Conservation (phyloP, 2,113 vertebrate genomes). For the Apteryx mantelli region DNA sequence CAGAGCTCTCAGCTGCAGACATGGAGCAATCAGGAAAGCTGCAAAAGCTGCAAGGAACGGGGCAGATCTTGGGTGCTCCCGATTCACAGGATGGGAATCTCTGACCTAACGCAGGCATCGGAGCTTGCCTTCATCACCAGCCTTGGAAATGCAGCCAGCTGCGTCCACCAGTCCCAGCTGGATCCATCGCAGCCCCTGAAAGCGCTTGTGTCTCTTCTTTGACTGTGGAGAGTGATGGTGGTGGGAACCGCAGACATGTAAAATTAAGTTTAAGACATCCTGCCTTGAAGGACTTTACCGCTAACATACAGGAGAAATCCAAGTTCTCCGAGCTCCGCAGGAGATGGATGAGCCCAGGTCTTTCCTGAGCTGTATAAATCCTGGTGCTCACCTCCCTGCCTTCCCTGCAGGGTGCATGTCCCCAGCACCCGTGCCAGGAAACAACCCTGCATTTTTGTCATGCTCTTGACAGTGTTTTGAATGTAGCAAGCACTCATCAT, state of each 20-base stretch:
- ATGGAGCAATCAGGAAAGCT: no score
- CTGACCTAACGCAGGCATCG: no score
- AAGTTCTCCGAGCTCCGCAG: background rate
- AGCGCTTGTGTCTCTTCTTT: background rate
- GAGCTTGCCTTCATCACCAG: no score
- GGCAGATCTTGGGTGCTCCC: no score
- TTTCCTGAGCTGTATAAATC: background rate
- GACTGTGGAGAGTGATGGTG: no score
- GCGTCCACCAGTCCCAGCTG: no score
- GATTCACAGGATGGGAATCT: no score
- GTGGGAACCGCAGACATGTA: background rate
- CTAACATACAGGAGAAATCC: background rate
- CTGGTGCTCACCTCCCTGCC: background rate
- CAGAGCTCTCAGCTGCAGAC: no score
- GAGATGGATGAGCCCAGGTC: background rate
- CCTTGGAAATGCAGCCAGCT: no score
- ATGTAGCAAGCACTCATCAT: background rate
- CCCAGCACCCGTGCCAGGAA: background rate
- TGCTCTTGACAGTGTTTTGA: background rate
- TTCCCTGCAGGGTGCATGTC: background rate
- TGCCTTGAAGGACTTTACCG: background rate
- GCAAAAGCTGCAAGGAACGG: no score
- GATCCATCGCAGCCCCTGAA: no score
- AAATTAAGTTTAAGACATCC: background rate
- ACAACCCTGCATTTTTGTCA: background rate